Percentiles rank a stretch among this genome's conserved stretches.
These are phyloP conservation scores for Fukomys damarensis DNA, from an alignment of 2,113 vertebrate genomes.

Conservation along the genomic window DNA sequence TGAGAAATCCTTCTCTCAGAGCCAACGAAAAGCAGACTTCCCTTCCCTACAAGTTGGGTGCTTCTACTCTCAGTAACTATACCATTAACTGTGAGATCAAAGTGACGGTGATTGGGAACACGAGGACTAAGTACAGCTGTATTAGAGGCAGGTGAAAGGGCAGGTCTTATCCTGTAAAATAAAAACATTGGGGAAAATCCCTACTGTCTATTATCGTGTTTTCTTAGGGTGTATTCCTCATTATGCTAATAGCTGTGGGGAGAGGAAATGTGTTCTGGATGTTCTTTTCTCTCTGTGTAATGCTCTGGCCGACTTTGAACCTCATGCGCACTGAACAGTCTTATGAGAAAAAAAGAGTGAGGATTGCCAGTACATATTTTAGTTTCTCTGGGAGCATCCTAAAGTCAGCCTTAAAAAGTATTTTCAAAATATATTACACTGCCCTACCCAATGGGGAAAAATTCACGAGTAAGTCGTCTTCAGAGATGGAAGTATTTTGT, in stretches of 20 bases:
- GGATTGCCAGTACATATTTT: background rate
- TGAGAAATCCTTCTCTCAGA: background rate
- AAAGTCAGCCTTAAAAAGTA: slow-evolving; percentile 13
- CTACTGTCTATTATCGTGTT: background rate
- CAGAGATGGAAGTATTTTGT: background rate
- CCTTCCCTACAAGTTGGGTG: background rate
- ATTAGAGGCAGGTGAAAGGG: background rate
- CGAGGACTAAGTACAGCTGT: background rate
- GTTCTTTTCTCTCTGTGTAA: background rate
- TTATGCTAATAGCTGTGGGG: background rate
- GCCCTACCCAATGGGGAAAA: background rate
- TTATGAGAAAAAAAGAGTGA: background rate
- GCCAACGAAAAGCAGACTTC: background rate
- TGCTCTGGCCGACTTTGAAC: background rate
- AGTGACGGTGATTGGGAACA: background rate
- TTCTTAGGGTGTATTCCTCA: background rate
- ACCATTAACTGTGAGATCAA: background rate
- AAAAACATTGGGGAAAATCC: background rate
- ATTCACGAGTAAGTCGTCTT: background rate
- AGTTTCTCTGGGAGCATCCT: slow-evolving; percentile 1
- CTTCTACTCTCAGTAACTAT: background rate
- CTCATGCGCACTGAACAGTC: background rate
- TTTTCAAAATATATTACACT: background rate
- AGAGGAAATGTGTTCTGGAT: background rate
- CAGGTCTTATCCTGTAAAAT: background rate